A percentile compares a stretch with the other conserved stretches of the same genome.
These are phyloP conservation scores for Gari tellinella DNA, from an alignment of 2,888 invertebrate genomes.

Conservation along the genomic window DNA sequence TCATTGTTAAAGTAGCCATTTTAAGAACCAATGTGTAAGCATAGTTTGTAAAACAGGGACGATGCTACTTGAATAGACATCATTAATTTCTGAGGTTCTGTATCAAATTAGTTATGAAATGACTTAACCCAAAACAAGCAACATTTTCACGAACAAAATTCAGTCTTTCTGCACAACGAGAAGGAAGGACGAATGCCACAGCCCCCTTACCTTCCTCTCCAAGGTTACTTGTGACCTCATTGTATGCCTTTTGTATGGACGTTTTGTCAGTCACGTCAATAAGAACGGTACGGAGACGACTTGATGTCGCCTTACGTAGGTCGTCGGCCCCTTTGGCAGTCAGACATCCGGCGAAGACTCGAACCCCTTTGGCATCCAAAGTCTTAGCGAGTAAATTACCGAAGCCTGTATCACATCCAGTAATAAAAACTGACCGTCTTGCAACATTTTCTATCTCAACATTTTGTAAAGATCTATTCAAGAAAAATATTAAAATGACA, in stretches of 20 bases:
- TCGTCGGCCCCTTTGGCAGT: slow-evolving; percentile 54
- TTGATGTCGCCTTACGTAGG: slow-evolving; percentile 43
- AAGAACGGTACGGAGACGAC: slow-evolving; percentile 50
- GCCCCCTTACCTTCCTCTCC: slow-evolving; percentile 33
- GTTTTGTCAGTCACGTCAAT: slow-evolving; percentile 61
- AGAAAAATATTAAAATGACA: not conserved
- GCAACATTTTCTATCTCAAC: slow-evolving; percentile 27
- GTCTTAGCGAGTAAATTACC: slow-evolving; percentile 64
- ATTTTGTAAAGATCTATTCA: slow-evolving; percentile 1
- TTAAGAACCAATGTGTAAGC: too few relatives aligned
- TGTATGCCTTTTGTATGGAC: slow-evolving; percentile 53
- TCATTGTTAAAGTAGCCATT: too few relatives aligned
- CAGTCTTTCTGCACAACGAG: too few relatives aligned
- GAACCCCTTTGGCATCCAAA: slow-evolving; percentile 65
- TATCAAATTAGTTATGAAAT: too few relatives aligned
- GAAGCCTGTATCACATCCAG: slow-evolving; percentile 75
- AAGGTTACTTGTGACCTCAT: slow-evolving; percentile 38
- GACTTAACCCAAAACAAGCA: too few relatives aligned
- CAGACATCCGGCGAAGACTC: slow-evolving; percentile 69
- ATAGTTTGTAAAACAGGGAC: too few relatives aligned
- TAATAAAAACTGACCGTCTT: slow-evolving; percentile 65
- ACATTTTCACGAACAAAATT: too few relatives aligned
- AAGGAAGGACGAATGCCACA: too few relatives aligned
- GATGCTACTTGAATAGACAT: too few relatives aligned
- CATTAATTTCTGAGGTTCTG: too few relatives aligned